Conservation (phyloP, 53 echinoderm and acorn worm genomes). For the Crossaster papposus region DNA sequence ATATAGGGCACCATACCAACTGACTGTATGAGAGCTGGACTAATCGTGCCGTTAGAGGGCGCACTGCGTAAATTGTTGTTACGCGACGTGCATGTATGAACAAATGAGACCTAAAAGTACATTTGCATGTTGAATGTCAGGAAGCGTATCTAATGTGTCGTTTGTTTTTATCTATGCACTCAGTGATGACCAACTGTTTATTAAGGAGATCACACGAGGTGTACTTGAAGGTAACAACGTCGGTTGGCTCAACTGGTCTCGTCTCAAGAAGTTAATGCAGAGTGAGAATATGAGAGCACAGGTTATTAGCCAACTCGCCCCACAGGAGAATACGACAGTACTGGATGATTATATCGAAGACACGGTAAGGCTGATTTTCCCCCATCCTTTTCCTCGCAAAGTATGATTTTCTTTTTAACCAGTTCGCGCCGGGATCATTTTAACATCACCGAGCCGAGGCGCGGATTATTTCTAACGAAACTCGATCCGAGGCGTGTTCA, state of each 20-base stretch:
- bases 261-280: conserved; percentile 97
- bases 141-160: not conserved
- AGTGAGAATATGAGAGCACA: conserved; percentile 95
- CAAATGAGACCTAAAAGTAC: too few relatives aligned
- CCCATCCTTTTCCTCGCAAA: too few relatives aligned
- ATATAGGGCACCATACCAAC: too few relatives aligned
- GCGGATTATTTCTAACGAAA: too few relatives aligned
- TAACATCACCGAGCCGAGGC: too few relatives aligned
- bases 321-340: conserved; percentile 87
- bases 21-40: too few relatives aligned
- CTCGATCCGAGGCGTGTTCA: too few relatives aligned
- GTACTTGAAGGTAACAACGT: conserved; percentile 97
- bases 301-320: conserved; percentile 92
- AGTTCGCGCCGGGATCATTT: too few relatives aligned
- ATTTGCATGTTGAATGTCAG: not conserved
- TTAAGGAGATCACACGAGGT: conserved; percentile 91
- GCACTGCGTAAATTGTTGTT: too few relatives aligned
- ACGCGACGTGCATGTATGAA: too few relatives aligned
- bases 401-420: too few relatives aligned
- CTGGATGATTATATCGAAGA: conserved; percentile 97
- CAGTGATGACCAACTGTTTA: conserved; percentile 95
- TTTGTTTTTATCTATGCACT: conserved; percentile 8
- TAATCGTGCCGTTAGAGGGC: too few relatives aligned
- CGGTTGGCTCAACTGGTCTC: conserved; percentile 98
- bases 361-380: conserved; percentile 82